These are phyloP conservation scores for Bactericera cockerelli DNA, from an alignment of 1,140 invertebrate species.

Conservation along the genomic window DNA sequence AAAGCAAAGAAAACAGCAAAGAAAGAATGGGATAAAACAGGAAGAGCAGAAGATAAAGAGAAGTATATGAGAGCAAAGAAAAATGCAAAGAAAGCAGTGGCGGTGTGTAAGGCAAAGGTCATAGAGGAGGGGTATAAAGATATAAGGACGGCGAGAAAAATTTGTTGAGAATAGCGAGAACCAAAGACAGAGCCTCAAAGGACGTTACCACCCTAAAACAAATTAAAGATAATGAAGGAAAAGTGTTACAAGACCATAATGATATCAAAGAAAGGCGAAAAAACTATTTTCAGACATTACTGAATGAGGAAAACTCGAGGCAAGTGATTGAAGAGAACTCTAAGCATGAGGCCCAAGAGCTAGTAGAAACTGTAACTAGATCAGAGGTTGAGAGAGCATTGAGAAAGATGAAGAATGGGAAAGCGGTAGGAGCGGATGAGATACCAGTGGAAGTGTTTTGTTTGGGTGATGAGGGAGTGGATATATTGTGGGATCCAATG, in stretches of 20 bases:
- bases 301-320: constrained; percentile 12
- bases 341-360: not conserved
- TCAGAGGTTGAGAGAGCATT: not conserved
- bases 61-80: not conserved
- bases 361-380: not conserved
- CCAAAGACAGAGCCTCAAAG: constrained; percentile 6
- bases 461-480: constrained; percentile 12
- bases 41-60: not conserved
- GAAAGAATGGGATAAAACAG: not conserved
- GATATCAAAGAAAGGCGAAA: constrained; percentile 7
- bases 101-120: constrained; percentile 11
- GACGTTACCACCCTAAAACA: constrained; percentile 7
- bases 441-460: constrained; percentile 14
- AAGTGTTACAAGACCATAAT: constrained; percentile 3
- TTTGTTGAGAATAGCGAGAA: constrained; percentile 12
- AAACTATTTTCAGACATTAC: constrained; percentile 10
- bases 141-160: not conserved
- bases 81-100: constrained; percentile 1
- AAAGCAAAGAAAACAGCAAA: constrained; percentile 10
- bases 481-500: constrained; percentile 9
- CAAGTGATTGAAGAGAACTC: not conserved
- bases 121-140: not conserved
- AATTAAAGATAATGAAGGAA: constrained; percentile 10
- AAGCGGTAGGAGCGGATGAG: constrained; percentile 7
- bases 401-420: constrained; percentile 10